Percentiles rank a stretch among this genome's conserved stretches.
phyloP scores from a whole-genome alignment of 2,888 invertebrate species.

The Hermaeophaga mercurialis region DNA sequence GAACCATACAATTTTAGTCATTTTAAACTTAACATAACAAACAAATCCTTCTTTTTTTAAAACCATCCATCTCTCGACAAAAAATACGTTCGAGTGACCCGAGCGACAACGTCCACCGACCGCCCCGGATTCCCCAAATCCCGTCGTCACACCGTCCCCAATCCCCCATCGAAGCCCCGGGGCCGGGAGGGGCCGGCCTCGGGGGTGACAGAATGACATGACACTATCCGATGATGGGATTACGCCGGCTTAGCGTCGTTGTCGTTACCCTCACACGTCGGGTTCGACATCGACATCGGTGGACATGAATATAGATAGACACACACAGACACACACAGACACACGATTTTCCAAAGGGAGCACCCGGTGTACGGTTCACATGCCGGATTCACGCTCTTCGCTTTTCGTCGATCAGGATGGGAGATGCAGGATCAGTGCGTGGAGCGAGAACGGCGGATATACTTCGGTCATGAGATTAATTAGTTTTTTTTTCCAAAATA shows the following conservation, averaged over 20 bases:
- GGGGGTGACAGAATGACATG: constrained; percentile 58
- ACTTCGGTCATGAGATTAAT: too few relatives aligned
- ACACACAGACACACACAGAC: background rate
- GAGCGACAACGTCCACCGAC: constrained; percentile 9
- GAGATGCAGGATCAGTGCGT: too few relatives aligned
- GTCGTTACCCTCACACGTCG: constrained; percentile 27
- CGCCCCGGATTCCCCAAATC: constrained; percentile 40
- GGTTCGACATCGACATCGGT: constrained; percentile 9
- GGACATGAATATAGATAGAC: constrained; percentile 7
- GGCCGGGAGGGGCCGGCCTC: constrained; percentile 10
- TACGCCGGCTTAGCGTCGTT: constrained; percentile 55
- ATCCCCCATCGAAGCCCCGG: constrained; percentile 11
- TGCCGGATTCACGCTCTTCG: constrained; percentile 36
- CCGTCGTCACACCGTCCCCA: background rate
- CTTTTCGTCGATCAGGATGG: too few relatives aligned
- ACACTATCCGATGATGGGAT: constrained; percentile 58
- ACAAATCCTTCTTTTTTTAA: too few relatives aligned
- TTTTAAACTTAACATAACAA: too few relatives aligned
- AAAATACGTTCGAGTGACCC: constrained; percentile 34
- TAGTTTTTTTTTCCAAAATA: too few relatives aligned
- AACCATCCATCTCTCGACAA: too few relatives aligned
- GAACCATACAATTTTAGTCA: too few relatives aligned
- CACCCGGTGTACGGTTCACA: constrained; percentile 51
- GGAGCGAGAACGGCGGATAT: too few relatives aligned
- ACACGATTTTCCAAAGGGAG: background rate